These are phyloP conservation scores for Lagenorhynchus albirostris DNA, from an alignment of 2,113 vertebrate species.

Conservation along the genomic window DNA sequence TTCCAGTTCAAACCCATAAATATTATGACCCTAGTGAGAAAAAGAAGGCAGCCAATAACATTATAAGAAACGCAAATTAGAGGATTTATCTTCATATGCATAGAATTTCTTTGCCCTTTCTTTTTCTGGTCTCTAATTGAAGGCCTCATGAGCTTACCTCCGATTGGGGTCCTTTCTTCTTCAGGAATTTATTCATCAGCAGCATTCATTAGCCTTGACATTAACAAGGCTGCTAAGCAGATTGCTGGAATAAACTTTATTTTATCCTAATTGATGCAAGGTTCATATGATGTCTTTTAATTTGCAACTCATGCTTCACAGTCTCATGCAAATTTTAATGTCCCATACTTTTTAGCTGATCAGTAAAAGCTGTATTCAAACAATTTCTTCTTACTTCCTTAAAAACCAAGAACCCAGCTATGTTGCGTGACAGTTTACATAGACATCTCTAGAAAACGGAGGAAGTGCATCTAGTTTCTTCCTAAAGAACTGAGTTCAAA, in stretches of 20 bases:
- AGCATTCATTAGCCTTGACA: conserved; percentile 81
- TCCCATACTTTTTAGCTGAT: conserved; percentile 20
- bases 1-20: conserved; percentile 98
- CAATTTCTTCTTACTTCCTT: conserved; percentile 54
- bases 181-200: conserved; percentile 78
- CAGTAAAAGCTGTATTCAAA: conserved; percentile 36
- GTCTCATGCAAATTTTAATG: conserved; percentile 63
- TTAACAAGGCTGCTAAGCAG: conserved; percentile 76
- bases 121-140: conserved; percentile 82
- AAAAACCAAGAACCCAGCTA: neutral
- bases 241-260: conserved; percentile 77
- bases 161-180: conserved; percentile 75
- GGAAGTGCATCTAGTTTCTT: conserved; percentile 18
- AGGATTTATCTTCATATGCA: conserved; percentile 78
- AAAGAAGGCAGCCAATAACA: conserved; percentile 78
- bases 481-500: conserved; percentile 36
- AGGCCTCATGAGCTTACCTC: conserved; percentile 79
- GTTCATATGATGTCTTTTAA: conserved; percentile 67
- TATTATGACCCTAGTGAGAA: conserved; percentile 93
- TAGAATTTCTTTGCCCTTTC: conserved; percentile 80
- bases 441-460: conserved; percentile 20
- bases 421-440: neutral
- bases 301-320: conserved; percentile 67
- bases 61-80: conserved; percentile 80
- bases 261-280: conserved; percentile 66